Percentiles rank a stretch among this genome's conserved stretches.
Evolutionary conservation across 2,113 vertebrate genomes (phyloP).

Genomic region (Chiloscyllium plagiosum): DNA sequence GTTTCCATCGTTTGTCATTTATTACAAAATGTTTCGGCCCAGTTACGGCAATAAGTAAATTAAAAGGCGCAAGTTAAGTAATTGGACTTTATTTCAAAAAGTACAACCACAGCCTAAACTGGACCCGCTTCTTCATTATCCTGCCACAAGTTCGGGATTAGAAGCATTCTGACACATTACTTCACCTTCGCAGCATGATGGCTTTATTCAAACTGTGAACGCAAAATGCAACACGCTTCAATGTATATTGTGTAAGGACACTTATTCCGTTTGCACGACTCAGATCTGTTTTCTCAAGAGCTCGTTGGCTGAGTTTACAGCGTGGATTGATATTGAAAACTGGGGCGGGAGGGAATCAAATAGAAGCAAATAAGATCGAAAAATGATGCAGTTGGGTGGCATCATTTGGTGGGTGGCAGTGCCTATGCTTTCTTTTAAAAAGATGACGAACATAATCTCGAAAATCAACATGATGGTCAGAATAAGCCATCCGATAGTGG

Average conservation of each 20-base stretch:
- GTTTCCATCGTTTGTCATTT: background rate
- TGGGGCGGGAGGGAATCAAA: too few species aligned
- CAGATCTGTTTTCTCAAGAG: too few species aligned
- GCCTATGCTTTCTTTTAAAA: background rate
- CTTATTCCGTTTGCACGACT: background rate
- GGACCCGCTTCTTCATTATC: background rate
- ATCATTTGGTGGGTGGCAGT: background rate
- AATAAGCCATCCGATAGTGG: background rate
- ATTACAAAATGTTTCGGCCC: background rate
- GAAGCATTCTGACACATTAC: background rate
- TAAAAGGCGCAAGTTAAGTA: background rate
- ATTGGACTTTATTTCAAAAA: background rate
- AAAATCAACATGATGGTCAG: background rate
- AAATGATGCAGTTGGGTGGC: background rate
- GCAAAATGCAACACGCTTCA: background rate
- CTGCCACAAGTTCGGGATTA: background rate
- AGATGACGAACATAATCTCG: background rate
- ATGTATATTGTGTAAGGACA: background rate
- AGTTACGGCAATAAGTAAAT: background rate
- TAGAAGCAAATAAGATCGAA: background rate
- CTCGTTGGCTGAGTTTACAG: background rate
- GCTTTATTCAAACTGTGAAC: background rate
- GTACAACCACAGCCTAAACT: background rate
- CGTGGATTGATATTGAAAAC: background rate
- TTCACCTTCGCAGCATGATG: background rate